Evolutionary conservation across 1,140 invertebrate species (phyloP).

Genomic region (Zaprionus africanus): DNA sequence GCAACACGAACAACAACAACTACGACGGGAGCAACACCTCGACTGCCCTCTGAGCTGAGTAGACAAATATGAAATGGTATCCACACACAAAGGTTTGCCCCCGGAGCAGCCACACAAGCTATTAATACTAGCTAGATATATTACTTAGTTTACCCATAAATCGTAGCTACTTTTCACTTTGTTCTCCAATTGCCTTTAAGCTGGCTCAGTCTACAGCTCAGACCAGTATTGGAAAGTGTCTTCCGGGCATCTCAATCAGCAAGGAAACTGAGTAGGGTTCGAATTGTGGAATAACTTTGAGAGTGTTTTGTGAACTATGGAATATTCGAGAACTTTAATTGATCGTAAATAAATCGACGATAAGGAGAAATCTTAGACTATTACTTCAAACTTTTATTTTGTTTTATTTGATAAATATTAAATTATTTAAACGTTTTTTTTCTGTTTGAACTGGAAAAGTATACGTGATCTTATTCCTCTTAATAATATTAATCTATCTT

Average conservation of each 20-base stretch:
- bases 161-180: constrained; percentile 27
- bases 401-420: no score
- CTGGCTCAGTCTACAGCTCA: neutral
- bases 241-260: constrained; percentile 11
- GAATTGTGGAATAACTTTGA: neutral
- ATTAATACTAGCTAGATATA: constrained; percentile 52
- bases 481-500: no score
- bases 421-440: no score
- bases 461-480: no score
- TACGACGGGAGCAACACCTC: constrained; percentile 22
- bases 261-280: neutral
- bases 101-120: constrained; percentile 25
- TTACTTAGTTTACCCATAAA: constrained; percentile 51
- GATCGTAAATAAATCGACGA: no score
- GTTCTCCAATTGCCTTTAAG: constrained; percentile 4
- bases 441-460: no score
- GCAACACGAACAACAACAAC: constrained; percentile 33
- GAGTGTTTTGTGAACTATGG: neutral
- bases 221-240: neutral
- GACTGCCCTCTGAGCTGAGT: constrained; percentile 18
- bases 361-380: no score
- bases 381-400: no score
- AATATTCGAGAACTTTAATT: no score
- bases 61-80: constrained; percentile 55
- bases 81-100: constrained; percentile 35